Conservation (phyloP, 2,113 vertebrate species). For the Equus quagga region DNA sequence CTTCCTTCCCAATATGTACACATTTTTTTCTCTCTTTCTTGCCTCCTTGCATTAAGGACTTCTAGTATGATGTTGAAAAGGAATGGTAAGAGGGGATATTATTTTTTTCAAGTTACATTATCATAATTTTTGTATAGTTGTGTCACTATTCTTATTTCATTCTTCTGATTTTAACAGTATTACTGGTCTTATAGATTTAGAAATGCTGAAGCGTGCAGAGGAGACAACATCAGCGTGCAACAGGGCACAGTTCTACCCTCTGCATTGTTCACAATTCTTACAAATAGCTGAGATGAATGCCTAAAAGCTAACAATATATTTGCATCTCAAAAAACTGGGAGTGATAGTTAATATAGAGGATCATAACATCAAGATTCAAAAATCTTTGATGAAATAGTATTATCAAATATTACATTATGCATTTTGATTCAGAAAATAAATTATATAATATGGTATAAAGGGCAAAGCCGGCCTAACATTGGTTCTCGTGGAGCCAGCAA, state of each 20-base stretch:
- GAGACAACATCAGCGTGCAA: not conserved
- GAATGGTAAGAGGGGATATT: not conserved
- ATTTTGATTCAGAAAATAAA: conserved; percentile 19
- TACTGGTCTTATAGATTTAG: not conserved
- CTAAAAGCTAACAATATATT: not conserved
- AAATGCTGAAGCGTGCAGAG: not conserved
- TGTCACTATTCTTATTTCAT: not conserved
- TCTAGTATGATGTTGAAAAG: not conserved
- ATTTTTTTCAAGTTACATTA: not conserved
- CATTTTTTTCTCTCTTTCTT: not conserved
- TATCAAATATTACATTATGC: not conserved
- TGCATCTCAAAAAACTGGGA: not conserved
- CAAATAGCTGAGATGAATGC: not conserved
- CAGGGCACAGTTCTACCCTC: not conserved
- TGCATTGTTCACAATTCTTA: not conserved
- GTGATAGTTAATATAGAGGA: not conserved
- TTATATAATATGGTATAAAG: not conserved
- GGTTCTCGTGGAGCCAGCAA: not conserved
- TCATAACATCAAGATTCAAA: not conserved
- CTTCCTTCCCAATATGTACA: not conserved
- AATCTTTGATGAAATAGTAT: not conserved
- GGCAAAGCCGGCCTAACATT: not conserved
- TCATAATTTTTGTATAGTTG: not conserved
- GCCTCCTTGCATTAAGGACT: not conserved
- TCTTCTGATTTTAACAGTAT: not conserved